Conservation (phyloP, 1,140 invertebrate species). For the Drosophila baimaii region DNA sequence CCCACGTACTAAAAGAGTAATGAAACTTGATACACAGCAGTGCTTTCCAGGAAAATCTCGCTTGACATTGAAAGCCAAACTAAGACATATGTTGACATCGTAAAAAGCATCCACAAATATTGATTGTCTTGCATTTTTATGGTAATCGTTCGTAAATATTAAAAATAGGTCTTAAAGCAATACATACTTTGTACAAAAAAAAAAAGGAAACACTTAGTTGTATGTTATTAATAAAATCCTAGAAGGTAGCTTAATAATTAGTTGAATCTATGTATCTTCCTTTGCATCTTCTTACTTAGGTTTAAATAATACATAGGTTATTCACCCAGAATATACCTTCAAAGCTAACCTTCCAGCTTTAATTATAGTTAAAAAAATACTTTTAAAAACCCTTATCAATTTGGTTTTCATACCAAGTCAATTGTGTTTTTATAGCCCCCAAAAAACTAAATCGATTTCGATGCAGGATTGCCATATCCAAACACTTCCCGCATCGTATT, state of each 20-base stretch:
- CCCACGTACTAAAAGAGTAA: background rate
- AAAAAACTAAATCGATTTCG: background rate
- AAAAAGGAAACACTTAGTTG: background rate
- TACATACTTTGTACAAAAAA: background rate
- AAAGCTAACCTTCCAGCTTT: background rate
- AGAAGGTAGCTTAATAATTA: background rate
- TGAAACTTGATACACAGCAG: background rate
- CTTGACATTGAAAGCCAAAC: constrained; percentile 1
- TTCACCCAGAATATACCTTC: background rate
- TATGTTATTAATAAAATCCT: no score
- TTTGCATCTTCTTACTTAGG: background rate
- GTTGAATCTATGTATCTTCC: background rate
- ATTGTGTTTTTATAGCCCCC: constrained; percentile 8
- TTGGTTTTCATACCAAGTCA: constrained; percentile 1
- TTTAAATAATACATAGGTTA: no score
- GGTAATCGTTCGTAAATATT: background rate
- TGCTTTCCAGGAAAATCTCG: background rate
- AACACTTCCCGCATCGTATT: background rate
- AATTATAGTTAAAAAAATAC: background rate
- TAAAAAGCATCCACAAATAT: constrained; percentile 21
- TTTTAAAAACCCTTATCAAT: constrained; percentile 10
- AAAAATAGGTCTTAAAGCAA: background rate
- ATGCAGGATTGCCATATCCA: background rate
- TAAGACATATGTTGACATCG: constrained; percentile 18
- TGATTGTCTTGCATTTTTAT: background rate